Base-by-base conservation (phyloP, 2,888 invertebrate species). In the Chloroclysta siterata region DNA sequence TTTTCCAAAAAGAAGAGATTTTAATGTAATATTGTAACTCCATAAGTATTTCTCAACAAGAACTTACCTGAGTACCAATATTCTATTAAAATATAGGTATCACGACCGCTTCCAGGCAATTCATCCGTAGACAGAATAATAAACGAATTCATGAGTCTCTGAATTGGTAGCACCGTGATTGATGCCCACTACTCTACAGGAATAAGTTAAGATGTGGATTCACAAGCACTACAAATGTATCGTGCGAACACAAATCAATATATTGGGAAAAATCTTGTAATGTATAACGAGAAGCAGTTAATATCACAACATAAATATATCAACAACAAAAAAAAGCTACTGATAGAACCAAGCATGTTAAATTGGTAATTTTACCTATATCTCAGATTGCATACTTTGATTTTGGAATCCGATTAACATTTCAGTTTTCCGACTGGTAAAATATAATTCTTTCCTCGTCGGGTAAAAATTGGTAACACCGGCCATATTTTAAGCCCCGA, bases 111-210 rank as follows among this genome's bases (percentile, higher is more conserved):
- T 46, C 29, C 39, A 39, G 22, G 65, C 50, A 48, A 62, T 66
- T 65, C 57, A 69, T 70, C 39, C 48, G 52, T 52, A 48, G 50
- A 6, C 60, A 68, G 71, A 71, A 71, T 76, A 71, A 72, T 72
- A 73, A 73, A 71, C 69, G 63, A 65, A 67, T 70, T 56, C 64
- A 55, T 70, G 65, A 65, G 69, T 72, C 62, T 53, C 46, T 66
- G 72, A 78, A 79, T 77, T 74, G 76, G 71, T 79, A 64, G 61
- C 58, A 65, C 63, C 53, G 75, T 79, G 78, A 78, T 78, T 80
- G 76, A 77, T 80, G 73, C 67, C 72, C 62, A 70, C 72, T 69
- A 70, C 71, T 73, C 63, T 62, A 54, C 65, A 62, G 65, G 67
- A 68, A 67, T 73, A 72, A 64, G 63, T 60, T 54, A 60, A 58